Percentiles rank a stretch among this genome's conserved stretches.
These are phyloP conservation scores for Peromyscus nudipes DNA, from an alignment of 2,797 vertebrate species.

Conservation along the genomic window DNA sequence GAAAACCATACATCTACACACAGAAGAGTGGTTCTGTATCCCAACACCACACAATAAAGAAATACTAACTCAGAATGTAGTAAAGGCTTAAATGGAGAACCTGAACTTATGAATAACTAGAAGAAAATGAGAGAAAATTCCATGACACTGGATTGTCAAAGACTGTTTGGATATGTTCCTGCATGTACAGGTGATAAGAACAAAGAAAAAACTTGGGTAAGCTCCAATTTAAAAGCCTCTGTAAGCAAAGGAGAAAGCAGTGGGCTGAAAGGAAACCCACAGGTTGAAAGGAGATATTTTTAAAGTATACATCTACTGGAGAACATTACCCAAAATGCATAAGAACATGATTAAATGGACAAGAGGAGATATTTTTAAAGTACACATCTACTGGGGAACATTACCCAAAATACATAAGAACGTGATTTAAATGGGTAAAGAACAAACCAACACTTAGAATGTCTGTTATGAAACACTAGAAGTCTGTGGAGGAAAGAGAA, in stretches of 20 bases:
- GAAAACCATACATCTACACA: not conserved
- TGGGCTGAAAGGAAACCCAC: not conserved
- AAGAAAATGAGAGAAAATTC: not conserved
- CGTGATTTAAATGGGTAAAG: not conserved
- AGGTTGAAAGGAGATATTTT: not conserved
- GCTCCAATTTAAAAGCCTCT: not conserved
- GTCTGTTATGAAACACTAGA: not conserved
- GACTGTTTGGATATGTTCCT: not conserved
- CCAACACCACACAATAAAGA: not conserved
- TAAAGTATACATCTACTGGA: not conserved
- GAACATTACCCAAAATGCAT: not conserved
- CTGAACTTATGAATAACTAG: not conserved
- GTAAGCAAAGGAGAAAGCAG: not conserved
- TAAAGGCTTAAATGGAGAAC: not conserved
- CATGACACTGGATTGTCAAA: not conserved
- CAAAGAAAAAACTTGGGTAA: not conserved
- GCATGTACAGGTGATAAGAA: not conserved
- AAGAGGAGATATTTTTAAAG: not conserved
- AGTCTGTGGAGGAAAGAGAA: not conserved
- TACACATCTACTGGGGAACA: not conserved
- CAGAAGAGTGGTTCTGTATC: not conserved
- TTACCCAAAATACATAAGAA: not conserved
- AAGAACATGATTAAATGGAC: not conserved
- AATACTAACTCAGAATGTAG: not conserved
- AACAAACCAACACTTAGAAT: not conserved